These are phyloP conservation scores for Halisarca cf. caerulea DNA, from an alignment of 37 sponge, comb jelly and placozoan species.

Conservation along the genomic window DNA sequence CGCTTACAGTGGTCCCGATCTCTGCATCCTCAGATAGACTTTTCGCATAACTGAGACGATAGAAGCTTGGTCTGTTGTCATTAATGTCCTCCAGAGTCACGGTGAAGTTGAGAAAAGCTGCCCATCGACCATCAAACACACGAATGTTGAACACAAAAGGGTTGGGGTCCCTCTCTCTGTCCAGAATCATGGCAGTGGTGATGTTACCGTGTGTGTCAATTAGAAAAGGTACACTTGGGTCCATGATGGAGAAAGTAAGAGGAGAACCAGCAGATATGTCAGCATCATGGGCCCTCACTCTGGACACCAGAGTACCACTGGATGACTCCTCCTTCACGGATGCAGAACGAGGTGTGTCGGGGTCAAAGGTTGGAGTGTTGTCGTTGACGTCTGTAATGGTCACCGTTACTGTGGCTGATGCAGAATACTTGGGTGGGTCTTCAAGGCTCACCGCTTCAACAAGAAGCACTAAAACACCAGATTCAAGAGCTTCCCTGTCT, in stretches of 20 bases:
- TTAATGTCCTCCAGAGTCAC: slow-evolving; percentile 41
- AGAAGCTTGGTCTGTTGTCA: slow-evolving; percentile 65
- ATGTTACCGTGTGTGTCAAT: slow-evolving; percentile 36
- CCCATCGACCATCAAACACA: background rate
- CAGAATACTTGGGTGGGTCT: slow-evolving; percentile 3
- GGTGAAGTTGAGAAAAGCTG: background rate
- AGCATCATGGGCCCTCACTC: slow-evolving; percentile 14
- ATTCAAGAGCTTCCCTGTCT: slow-evolving; percentile 37
- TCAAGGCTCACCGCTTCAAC: slow-evolving; percentile 40
- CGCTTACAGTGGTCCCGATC: slow-evolving; percentile 27
- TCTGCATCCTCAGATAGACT: slow-evolving; percentile 42
- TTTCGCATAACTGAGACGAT: slow-evolving; percentile 10
- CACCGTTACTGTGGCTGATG: slow-evolving; percentile 20
- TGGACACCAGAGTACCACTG: background rate
- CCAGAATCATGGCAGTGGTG: slow-evolving; percentile 27
- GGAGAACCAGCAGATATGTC: background rate
- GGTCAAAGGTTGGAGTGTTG: slow-evolving; percentile 28
- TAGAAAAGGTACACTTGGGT: background rate
- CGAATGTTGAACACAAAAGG: background rate
- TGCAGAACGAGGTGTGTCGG: background rate
- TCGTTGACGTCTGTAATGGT: slow-evolving; percentile 38
- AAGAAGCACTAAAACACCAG: slow-evolving; percentile 4
- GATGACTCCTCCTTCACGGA: slow-evolving; percentile 11
- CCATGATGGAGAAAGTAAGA: background rate
- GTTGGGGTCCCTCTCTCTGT: slow-evolving; percentile 36